phyloP scores from a whole-genome alignment of 2,113 vertebrate species.

The Elachura formosa region DNA sequence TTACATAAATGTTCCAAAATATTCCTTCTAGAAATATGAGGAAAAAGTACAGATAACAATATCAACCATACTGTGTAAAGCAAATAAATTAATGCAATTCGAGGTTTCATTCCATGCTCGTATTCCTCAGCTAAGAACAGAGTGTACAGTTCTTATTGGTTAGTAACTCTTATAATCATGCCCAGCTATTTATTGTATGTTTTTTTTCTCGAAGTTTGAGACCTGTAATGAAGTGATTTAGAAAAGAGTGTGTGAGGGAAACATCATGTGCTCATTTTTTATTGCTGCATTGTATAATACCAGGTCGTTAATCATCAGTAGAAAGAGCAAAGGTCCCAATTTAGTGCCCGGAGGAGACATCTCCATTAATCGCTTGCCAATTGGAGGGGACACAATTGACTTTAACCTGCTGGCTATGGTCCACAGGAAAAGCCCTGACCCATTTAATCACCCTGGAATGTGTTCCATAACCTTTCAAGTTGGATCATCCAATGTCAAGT shows the following conservation, averaged over 20 bases:
- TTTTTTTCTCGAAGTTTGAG: background rate
- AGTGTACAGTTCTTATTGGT: background rate
- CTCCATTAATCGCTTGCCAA: slow-evolving; percentile 70
- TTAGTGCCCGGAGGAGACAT: slow-evolving; percentile 34
- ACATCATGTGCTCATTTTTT: slow-evolving; percentile 9
- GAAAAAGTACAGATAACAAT: background rate
- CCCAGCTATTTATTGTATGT: background rate
- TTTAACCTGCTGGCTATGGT: slow-evolving; percentile 72
- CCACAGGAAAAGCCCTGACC: slow-evolving; percentile 69
- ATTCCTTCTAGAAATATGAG: background rate
- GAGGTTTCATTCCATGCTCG: background rate
- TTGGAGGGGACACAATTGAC: slow-evolving; percentile 75
- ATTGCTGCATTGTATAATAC: slow-evolving; percentile 1
- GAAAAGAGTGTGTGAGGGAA: background rate
- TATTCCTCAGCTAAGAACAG: background rate
- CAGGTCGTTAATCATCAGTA: slow-evolving; percentile 64
- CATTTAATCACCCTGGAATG: slow-evolving; percentile 74
- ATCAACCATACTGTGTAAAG: background rate
- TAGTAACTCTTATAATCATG: background rate
- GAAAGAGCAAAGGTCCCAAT: slow-evolving; percentile 57
- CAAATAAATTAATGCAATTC: background rate
- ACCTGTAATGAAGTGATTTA: background rate
- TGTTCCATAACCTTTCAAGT: slow-evolving; percentile 71
- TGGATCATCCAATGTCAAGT: slow-evolving; percentile 62
- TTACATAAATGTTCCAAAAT: background rate